phyloP scores from a whole-genome alignment of 2,888 invertebrate species.

The Megalurothrips usitatus region DNA sequence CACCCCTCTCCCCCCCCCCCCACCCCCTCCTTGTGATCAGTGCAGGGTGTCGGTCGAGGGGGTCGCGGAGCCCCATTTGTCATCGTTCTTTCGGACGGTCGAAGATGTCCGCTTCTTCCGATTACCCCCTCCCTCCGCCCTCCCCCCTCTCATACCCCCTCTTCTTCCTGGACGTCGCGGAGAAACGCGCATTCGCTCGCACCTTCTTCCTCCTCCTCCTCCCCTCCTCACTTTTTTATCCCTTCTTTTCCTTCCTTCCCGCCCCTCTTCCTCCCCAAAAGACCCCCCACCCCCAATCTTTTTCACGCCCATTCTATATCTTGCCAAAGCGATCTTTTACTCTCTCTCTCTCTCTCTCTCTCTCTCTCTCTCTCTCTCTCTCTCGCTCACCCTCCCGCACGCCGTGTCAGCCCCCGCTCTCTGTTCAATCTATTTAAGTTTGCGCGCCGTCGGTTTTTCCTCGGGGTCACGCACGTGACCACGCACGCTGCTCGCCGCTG shows the following conservation, averaged over 20 bases:
- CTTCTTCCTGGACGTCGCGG: no score
- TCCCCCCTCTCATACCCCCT: background rate
- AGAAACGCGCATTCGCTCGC: no score
- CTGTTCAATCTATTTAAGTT: no score
- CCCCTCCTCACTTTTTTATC: background rate
- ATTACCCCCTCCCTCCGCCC: background rate
- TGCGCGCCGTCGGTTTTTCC: no score
- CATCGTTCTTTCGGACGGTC: constrained; percentile 6
- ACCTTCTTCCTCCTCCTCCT: background rate
- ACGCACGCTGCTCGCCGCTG: no score
- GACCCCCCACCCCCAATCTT: no score
- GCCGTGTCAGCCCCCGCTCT: background rate
- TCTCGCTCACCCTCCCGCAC: background rate
- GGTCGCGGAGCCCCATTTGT: background rate
- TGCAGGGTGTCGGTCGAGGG: background rate
- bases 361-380: background rate
- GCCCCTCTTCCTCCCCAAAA: background rate
- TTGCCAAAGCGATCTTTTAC: no score
- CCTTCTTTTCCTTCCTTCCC: background rate
- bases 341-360: no score
- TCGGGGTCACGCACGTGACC: no score
- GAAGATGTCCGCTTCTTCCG: constrained; percentile 6
- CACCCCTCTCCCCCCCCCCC: no score
- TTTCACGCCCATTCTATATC: no score
- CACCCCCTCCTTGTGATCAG: no score